Evolutionary conservation across 2,888 invertebrate genomes (phyloP), one percentile per base, ranked within the genome.

Genomic region (Melieria picta): DNA sequence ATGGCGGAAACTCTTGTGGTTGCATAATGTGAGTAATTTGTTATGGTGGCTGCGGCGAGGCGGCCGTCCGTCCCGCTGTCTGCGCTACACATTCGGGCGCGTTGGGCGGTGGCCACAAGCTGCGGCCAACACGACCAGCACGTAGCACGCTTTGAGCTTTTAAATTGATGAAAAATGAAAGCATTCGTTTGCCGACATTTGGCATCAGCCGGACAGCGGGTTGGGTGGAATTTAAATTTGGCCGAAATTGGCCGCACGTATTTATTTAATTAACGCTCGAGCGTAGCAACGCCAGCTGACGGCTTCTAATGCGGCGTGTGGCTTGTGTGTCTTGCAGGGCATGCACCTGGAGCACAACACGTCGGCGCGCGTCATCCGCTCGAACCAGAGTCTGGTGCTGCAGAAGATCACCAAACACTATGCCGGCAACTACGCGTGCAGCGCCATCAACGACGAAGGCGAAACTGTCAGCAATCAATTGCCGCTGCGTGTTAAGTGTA

Each of bases 311-410:
- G 30, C 30, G 30, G 30, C 30, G 30, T 30, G 2, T 30, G 30
- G 30, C 2, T 30, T 30, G 52, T 52, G 52, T 52, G 52, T 52
- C 57, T 48, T 58, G 5, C 89, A 95, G 95, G 94, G 93, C 75
- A 89, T 91, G 67, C 89, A 93, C 75, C 88, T 96, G 80, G 93
- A 92, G 79, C 95, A 96, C 89, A 96, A 96, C 88, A 92, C 93
- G 80, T 92, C 94, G 62, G 94, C 95, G 69, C 91, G 95, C 76
- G 93, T 96, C 80, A 94, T 96, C 84, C 92, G 94, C 86, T 95
- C 95, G 87, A 96, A 96, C 89, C 95, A 96, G 88, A 95, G 95
- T 85, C 89, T 96, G 78, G 96, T 96, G 75, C 90, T 96, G 83
- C 96, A 96, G 88, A 93, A 93, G 88, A 95, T 96, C 80, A 94